These are phyloP conservation scores for Lanistes nyassanus DNA, from an alignment of 1,140 invertebrate genomes.

Conservation along the genomic window DNA sequence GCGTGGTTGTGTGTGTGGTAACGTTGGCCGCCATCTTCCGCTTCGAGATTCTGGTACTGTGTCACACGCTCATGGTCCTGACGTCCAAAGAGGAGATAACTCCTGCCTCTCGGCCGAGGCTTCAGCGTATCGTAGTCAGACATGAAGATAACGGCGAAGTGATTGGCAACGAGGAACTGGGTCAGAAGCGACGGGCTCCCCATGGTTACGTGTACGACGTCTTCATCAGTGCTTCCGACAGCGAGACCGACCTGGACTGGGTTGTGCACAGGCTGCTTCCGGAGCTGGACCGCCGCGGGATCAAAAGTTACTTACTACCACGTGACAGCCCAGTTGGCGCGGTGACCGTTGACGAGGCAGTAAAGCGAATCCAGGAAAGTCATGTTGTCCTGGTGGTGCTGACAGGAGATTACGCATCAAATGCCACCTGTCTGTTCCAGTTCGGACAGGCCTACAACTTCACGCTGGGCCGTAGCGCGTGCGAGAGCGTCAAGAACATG, in stretches of 20 bases:
- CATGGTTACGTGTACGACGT: neutral
- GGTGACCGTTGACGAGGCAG: neutral
- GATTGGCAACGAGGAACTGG: neutral
- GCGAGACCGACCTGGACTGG: neutral
- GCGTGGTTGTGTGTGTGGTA: too few species aligned
- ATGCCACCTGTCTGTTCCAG: neutral
- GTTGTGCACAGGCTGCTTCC: neutral
- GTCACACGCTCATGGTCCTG: too few species aligned
- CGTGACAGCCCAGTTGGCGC: neutral
- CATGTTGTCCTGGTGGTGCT: neutral
- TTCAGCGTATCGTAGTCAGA: neutral
- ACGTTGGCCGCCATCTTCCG: too few species aligned
- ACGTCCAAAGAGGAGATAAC: too few species aligned
- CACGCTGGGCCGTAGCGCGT: neutral
- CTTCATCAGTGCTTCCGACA: neutral
- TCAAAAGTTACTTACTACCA: neutral
- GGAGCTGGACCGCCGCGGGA: neutral
- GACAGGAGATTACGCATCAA: neutral
- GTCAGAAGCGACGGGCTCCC: neutral
- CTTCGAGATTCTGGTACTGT: too few species aligned
- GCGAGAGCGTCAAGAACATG: too few species aligned
- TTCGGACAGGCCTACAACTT: constrained; percentile 10
- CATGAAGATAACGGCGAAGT: neutral
- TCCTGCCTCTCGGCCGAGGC: too few species aligned
- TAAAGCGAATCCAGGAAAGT: neutral